Evolutionary conservation across 1,140 invertebrate species (phyloP), one percentile per base, ranked within the genome.

Genomic region (Formica selysi): DNA sequence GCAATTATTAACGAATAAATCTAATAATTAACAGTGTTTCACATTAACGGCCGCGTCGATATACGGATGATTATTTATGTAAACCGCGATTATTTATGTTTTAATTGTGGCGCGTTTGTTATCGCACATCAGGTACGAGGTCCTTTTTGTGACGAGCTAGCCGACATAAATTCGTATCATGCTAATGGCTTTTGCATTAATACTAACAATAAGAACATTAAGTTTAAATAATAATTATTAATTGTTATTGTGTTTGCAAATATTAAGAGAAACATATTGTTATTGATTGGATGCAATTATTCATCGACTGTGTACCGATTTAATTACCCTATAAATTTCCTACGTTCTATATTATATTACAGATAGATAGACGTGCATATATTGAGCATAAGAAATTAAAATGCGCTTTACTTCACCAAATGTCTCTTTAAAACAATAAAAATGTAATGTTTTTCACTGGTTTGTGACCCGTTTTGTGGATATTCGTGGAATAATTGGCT

Each of bases 11-110:
- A 74, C 54, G 54, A 83, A 83, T 61, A 73, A 73, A 81, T 81
- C 79, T 81, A 81, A 81, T 81, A 83, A 83, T 83, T 83, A 83
- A 61, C 68, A 61, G 29, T 54, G 54, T 74, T 83, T 83, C 79
- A 19, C 48, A 74, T 83, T 83, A 83, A 83, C 54, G 68, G 57
- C 26, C 26, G 5, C 68, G 57, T 44, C 38, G 41, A 61, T 83
- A 19, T 19, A 26, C 5, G 11, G 68, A 26, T 38, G 68, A 74
- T 83, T 83, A 83, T 83, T 83, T 83, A 83, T 83, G 67, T 74
- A 83, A 83, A 83, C 79, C 57, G 51, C 71, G 70, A 83, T 83
- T 83, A 83, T 83, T 83, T 83, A 83, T 61, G 79, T 74, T 83
- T 83, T 83, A 74, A 83, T 83, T 74, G 79, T 29, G 29, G 54